Evolutionary conservation across 1,140 invertebrate genomes (phyloP), one percentile per base, ranked within the genome.

Genomic region (Brachionus angularis): DNA sequence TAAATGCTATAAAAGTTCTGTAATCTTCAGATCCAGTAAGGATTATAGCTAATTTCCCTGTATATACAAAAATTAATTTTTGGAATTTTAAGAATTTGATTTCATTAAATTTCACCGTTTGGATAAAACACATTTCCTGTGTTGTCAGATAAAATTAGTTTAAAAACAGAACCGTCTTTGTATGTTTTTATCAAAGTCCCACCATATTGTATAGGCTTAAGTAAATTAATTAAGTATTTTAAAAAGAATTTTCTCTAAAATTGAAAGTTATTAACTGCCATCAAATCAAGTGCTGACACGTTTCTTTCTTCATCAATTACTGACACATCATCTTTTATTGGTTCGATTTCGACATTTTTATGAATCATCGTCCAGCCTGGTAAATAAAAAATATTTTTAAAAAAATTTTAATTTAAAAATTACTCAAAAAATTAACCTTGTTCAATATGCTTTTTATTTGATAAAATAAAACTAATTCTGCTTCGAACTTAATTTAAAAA

Each of bases 1-100:
- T 39, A 39, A 58, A 58, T 3, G 53, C 53, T 21, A 58, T 39
- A 36, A 58, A 58, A 10, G 53, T 39, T 58, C 53, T 58, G 39
- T 39, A 58, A 39, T 58, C 34, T 14, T 33, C 27, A 8, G n/a
- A 58, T 5, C 36, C 23, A 21, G 53, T 39, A 23, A 58, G 34
- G 8, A 36, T 36, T 12, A 58, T 39, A 10, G 53, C 53, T 12
- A 58, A 36, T 14, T 58, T 29, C 3, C 53, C 53, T 58, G 36
- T 25, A 33, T 42, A 42, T 7, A 42, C 14, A 39, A 42, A 58
- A 14, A 25, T 39, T 42, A 12, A 42, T 39, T 21, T n/a, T n/a
- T n/a, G n/a, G n/a, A n/a, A n/a, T n/a, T n/a, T n/a, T 25, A 5
- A 34, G 21, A 36, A 34, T 8, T 18, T 36, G 10, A 31, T 36